phyloP scores from a whole-genome alignment of 2,113 vertebrate species.

The Dicentrarchus labrax region DNA sequence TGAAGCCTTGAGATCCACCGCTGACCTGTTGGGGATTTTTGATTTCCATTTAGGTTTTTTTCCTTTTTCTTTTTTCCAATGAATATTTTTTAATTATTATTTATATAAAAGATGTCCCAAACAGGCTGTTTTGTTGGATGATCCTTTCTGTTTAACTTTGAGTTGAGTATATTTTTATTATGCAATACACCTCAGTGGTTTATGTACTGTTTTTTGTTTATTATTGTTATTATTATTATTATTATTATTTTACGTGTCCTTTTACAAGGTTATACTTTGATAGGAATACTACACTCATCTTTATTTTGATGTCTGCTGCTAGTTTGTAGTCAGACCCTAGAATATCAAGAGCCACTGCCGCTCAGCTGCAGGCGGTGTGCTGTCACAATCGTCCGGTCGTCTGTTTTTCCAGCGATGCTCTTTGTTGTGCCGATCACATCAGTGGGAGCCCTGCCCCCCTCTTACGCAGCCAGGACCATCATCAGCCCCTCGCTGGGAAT shows the following conservation, averaged over 20 bases:
- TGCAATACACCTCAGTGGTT: slow-evolving; percentile 31
- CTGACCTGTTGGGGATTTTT: slow-evolving; percentile 66
- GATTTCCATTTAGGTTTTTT: slow-evolving; percentile 64
- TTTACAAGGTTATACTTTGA: neutral
- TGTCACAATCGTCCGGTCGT: slow-evolving; percentile 11
- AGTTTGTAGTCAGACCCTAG: slow-evolving; percentile 18
- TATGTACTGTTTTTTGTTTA: slow-evolving; percentile 1
- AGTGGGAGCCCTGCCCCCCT: slow-evolving; percentile 36
- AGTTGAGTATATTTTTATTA: slow-evolving; percentile 43
- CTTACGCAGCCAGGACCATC: slow-evolving; percentile 59
- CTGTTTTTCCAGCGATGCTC: slow-evolving; percentile 36
- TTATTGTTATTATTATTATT: slow-evolving; percentile 4
- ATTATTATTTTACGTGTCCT: neutral
- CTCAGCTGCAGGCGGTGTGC: slow-evolving; percentile 14
- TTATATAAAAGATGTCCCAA: slow-evolving; percentile 87
- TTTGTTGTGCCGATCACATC: slow-evolving; percentile 71
- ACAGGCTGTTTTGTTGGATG: slow-evolving; percentile 73
- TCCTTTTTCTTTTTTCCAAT: slow-evolving; percentile 66
- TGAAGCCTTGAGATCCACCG: slow-evolving; percentile 62
- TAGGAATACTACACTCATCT: neutral
- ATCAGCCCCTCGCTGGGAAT: slow-evolving; percentile 68
- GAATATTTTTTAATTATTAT: slow-evolving; percentile 87
- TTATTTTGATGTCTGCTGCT: slow-evolving; percentile 12
- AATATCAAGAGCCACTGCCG: slow-evolving; percentile 7
- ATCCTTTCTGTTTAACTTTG: slow-evolving; percentile 62